These are phyloP conservation scores for Aegithalos caudatus DNA, from an alignment of 2,113 vertebrate species.

Conservation along the genomic window DNA sequence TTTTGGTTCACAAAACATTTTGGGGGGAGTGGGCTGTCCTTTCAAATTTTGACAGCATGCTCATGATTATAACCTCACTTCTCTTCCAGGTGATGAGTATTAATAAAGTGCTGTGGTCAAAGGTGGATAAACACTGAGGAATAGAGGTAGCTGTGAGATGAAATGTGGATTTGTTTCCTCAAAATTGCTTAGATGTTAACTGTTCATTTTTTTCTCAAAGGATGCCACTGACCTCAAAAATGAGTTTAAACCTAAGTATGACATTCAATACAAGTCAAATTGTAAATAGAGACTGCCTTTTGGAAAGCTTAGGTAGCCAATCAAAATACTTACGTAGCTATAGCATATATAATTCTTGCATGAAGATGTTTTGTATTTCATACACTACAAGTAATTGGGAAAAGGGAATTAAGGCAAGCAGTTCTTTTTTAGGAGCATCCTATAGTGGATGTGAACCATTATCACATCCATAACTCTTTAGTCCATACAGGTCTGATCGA, in stretches of 20 bases:
- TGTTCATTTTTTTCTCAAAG: neutral
- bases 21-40: neutral
- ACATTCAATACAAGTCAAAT: neutral
- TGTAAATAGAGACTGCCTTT: neutral
- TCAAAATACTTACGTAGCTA: neutral
- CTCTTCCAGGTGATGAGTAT: neutral
- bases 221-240: neutral
- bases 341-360: neutral
- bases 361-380: neutral
- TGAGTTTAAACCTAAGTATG: neutral
- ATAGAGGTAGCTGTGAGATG: neutral
- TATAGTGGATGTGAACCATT: neutral
- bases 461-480: neutral
- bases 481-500: neutral
- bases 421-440: neutral
- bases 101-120: neutral
- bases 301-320: neutral
- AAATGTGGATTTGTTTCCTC: neutral
- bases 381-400: neutral
- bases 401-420: neutral
- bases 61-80: neutral
- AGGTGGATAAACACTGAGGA: neutral
- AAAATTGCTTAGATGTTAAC: neutral
- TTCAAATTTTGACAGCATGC: neutral
- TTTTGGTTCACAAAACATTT: neutral